Evolutionary conservation across 2,888 invertebrate genomes (phyloP), one percentile per base, ranked within the genome.

Genomic region (Camptogramma bilineatum): DNA sequence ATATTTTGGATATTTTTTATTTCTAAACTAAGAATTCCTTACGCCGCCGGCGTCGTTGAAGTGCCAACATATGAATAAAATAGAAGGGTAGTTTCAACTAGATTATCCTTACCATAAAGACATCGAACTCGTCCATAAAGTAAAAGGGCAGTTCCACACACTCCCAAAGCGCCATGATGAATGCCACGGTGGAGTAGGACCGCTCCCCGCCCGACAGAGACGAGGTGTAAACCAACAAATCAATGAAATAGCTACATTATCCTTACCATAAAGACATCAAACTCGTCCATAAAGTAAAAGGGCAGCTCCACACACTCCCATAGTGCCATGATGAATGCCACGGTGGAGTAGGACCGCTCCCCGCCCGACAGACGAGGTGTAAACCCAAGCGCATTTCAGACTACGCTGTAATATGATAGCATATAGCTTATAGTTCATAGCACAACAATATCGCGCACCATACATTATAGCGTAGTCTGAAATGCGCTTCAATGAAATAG

Each of bases 61-160:
- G n/a, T n/a, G n/a, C n/a, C n/a, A n/a, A n/a, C n/a, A n/a, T n/a
- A n/a, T n/a, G n/a, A n/a, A n/a, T n/a, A n/a, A n/a, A n/a, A n/a
- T n/a, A n/a, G n/a, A n/a, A n/a, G n/a, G n/a, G n/a, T n/a, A n/a
- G n/a, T n/a, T n/a, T n/a, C n/a, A n/a, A 5, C 24, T 5, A 24
- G 2, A 24, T 9, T 31, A 8, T 31, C 24, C 79, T 69, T 82
- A 97, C 98, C 97, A 99, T 98, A 83, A 97, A 99, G 0, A 99
- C 98, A 82, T 99, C 99, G 83, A 98, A 99, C 94, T 99, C 99
- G 86, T 99, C 99, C 74, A n/a, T n/a, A n/a, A n/a, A n/a, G n/a
- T n/a, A n/a, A n/a, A n/a, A n/a, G n/a, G n/a, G n/a, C n/a, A n/a
- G n/a, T n/a, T n/a, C n/a, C n/a, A n/a, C 97, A 72, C 96, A 96